Base-by-base conservation (phyloP, 2,797 vertebrate genomes). In the Hemibagrus guttatus region DNA sequence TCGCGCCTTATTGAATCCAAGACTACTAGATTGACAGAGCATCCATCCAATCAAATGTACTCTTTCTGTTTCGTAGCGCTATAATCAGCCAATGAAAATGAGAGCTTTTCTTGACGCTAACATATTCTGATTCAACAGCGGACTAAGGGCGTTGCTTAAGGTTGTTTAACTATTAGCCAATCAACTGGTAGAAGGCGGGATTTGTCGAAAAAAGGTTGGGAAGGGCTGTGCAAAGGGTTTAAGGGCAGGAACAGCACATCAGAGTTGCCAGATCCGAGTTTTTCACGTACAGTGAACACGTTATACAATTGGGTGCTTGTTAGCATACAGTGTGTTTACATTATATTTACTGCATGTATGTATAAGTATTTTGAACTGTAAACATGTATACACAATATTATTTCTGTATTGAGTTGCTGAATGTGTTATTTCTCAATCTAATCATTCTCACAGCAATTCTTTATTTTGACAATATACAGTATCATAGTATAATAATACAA, bases 21-120 rank as follows among this genome's bases (percentile, higher is more conserved):
- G 23, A 17, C 14, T 46, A 46, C 6, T 19, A 81, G 59, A 81
- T 28, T 86, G 88, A 89, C 86, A 85, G 26, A 0, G 2, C 3
- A 2, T 0, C 26, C 16, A 6, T 6, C 86, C 84, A 90, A 88
- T 90, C 64, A 76, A 16, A 71, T 19, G 23, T 17, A 6, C 9
- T 0, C 19, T 28, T 19, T 16, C 0, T 46, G 61, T 42, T 42
- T n/a, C 39, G 26, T 81, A 3, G 31, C 26, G 0, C 21, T 49
- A 64, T 28, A n/a, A 21, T 28, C 11, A 81, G 21, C 59, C 79
- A 81, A 81, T 64, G 42, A 28, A 49, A 81, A 81, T 28, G 35
- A 12, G 26, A 19, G 0, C 4, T 28, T 64, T 4, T 16, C 2
- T 4, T 81, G 79, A 81, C 59, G 58, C 23, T 1, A 0, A 23